A percentile compares a stretch with the other conserved stretches of the same genome.
phyloP scores from a whole-genome alignment of 1,140 invertebrate genomes.

The Acarapis woodi region DNA sequence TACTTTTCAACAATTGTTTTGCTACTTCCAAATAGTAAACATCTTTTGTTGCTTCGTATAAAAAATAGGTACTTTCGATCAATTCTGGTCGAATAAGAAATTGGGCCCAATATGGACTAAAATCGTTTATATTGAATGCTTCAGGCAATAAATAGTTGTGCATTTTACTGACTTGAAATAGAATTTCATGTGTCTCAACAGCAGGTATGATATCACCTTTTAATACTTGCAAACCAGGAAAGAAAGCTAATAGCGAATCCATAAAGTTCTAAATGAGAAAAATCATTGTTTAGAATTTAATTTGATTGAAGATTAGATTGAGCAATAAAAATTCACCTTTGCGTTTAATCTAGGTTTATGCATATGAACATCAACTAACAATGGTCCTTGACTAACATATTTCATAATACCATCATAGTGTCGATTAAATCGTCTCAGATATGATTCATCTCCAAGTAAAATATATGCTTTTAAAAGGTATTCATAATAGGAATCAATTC shows the following conservation, averaged over 20 bases:
- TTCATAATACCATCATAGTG: constrained; percentile 97
- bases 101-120: constrained; percentile 87
- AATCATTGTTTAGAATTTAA: too few species aligned
- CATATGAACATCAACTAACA: constrained; percentile 95
- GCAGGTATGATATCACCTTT: constrained; percentile 84
- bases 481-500: constrained; percentile 19
- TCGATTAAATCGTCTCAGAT: constrained; percentile 61
- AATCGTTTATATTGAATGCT: constrained; percentile 65
- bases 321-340: too few species aligned
- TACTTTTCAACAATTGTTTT: constrained; percentile 53
- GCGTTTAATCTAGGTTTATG: constrained; percentile 79
- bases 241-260: constrained; percentile 87
- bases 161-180: constrained; percentile 74
- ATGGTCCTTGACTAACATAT: constrained; percentile 65
- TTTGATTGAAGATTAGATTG: too few species aligned
- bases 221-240: constrained; percentile 74
- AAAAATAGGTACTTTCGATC: constrained; percentile 86
- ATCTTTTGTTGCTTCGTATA: constrained; percentile 74
- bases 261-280: too few species aligned
- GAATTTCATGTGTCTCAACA: constrained; percentile 85
- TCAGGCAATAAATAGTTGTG: constrained; percentile 85
- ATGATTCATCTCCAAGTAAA: constrained; percentile 46
- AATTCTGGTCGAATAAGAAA: constrained; percentile 90
- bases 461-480: constrained; percentile 76
- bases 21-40: constrained; percentile 82